Evolutionary conservation across 92 coral and sea anemone species (phyloP), one percentile per base, ranked within the genome.

Genomic region (Siderastrea siderea): DNA sequence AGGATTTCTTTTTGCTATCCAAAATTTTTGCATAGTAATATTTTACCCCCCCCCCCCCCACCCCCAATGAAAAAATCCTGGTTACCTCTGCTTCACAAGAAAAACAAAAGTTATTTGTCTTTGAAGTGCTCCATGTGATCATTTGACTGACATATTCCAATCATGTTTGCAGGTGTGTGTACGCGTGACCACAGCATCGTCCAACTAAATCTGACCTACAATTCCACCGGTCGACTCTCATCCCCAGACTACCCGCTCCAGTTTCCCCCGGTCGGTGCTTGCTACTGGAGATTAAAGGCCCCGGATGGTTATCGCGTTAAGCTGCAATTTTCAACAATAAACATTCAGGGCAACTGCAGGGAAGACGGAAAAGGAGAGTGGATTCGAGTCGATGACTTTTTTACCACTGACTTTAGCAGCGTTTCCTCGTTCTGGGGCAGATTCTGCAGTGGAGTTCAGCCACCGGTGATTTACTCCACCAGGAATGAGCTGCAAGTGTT

Each of bases 241-340:
- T 65, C 83, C 38, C 89, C 89, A 19, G 83, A 85, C 77, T 85
- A 75, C 80, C 89, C 89, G 16, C 80, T 85, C 15, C 76, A 66
- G 43, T 78, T 65, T 13, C 47, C 84, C 10, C 48, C 77, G 58
- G 44, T 58, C 60, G 43, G 57, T 49, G 49, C 76, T 14, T 85
- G 89, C 45, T 77, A 44, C 61, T 76, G 77, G 84, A 60, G 84
- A 76, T 44, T 85, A 4, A 47, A 54, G 16, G 89, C 84, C 5
- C 89, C 89, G 6, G 60, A 76, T 47, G 89, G 89, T 15, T 77
- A 66, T 46, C 77, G 63, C 53, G 16, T 85, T 2, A 85, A 68
- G 84, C 83, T 85, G 53, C 43, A 57, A 6, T 77, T 85, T 57
- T 65, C 84, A 3, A 65, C 83, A n/a, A 4, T 85, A 5, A 75